Base-by-base conservation (phyloP, 1,140 invertebrate genomes). In the Idris sp. region DNA sequence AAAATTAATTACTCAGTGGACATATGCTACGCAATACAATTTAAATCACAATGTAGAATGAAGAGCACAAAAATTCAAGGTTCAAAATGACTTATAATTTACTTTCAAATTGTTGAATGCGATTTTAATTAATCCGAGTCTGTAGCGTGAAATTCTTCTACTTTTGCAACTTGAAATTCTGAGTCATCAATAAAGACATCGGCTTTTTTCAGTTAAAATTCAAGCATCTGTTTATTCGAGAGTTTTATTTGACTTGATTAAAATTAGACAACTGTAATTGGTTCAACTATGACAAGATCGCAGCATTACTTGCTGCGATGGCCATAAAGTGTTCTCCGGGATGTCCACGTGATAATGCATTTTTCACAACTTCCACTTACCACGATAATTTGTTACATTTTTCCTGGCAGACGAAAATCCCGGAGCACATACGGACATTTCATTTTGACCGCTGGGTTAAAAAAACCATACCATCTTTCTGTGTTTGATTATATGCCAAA, bases 271-370 rank as follows among this genome's bases (percentile, higher is more conserved):
- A 51, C 30, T 22, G 49, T 33, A 25, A 56, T 5, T 59, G 46
- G 6, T 49, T 33, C 18, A 28, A 6, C 22, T 40, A 58, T 62
- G 49, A 51, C 44, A 54, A n/a, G 19, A n/a, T 22, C 13, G 58
- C 58, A 64, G 16, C 59, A 56, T 58, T 44, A 44, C 38, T 51
- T 53, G 58, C 31, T 41, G 51, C 43, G 59, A 65, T 59, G 51
- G 35, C 18, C 25, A 51, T n/a, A 53, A 65, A 65, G 59, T 58
- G 51, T 53, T 65, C 59, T 11, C 18, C 35, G 53, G 44, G 28
- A 64, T 53, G 59, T 59, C n/a, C n/a, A n/a, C 69, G 44, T 59
- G 69, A 64, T 64, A 73, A 73, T 73, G 69, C 69, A 58, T 73
- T 73, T 64, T 64, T 53, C 59, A 46, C 49, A 28, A 62, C 35